phyloP scores from a whole-genome alignment of 2,888 invertebrate genomes.

The Achlya flavicornis region DNA sequence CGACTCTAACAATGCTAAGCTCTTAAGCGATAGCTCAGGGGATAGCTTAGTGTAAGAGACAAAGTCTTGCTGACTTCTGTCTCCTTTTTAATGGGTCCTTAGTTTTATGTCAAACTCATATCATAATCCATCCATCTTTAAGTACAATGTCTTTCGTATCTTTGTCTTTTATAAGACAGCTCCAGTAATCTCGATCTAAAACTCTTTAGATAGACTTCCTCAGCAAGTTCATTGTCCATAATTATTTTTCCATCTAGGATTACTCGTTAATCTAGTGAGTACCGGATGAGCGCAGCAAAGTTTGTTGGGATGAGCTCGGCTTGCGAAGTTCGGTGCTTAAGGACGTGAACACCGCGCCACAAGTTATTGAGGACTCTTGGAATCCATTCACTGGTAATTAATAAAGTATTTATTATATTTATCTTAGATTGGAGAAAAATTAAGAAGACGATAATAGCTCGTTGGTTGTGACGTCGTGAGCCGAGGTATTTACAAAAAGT shows the following conservation, averaged over 20 bases:
- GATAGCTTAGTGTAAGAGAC: constrained; percentile 9
- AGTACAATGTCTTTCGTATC: too few relatives aligned
- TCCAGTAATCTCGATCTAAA: neutral
- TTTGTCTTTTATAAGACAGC: neutral
- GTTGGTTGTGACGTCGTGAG: too few relatives aligned
- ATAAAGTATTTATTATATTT: too few relatives aligned
- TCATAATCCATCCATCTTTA: too few relatives aligned
- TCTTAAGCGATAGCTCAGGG: constrained; percentile 7
- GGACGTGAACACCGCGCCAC: neutral
- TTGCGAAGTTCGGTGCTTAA: neutral
- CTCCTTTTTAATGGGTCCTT: too few relatives aligned
- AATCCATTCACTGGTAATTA: neutral
- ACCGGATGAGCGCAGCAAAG: neutral
- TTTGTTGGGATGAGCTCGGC: neutral
- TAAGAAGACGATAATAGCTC: too few relatives aligned
- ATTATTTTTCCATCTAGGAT: constrained; percentile 25
- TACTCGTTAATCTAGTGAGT: constrained; percentile 13
- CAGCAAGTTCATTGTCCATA: constrained; percentile 16
- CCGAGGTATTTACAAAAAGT: too few relatives aligned
- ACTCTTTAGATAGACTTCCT: neutral
- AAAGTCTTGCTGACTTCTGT: neutral
- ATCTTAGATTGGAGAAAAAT: too few relatives aligned
- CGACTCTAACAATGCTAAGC: constrained; percentile 11
- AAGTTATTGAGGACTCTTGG: neutral
- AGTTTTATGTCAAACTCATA: neutral